Evolutionary conservation across 2,888 invertebrate genomes (phyloP).

Genomic region (Oxyteleia sp.): DNA sequence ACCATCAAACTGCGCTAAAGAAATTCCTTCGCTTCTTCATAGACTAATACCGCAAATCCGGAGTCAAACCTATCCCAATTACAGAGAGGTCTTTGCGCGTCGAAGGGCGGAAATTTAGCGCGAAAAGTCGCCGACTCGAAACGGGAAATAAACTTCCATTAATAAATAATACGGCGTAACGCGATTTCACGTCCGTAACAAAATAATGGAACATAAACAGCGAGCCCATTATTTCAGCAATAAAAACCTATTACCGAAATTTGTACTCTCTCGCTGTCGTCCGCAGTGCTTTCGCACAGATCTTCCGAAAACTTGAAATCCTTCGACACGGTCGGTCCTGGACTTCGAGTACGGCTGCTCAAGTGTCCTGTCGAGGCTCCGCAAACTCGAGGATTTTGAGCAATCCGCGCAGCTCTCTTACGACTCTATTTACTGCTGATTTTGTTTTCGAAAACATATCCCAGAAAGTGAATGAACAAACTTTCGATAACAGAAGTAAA

Average conservation of each 20-base stretch:
- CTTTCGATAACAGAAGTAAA: slow-evolving; percentile 53
- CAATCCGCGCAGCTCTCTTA: slow-evolving; percentile 15
- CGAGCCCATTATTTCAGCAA: slow-evolving; percentile 61
- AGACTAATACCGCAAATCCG: no score
- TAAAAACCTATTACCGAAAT: slow-evolving; percentile 75
- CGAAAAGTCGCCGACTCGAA: no score
- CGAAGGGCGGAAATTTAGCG: no score
- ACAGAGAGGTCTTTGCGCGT: no score
- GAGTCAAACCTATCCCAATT: no score
- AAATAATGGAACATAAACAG: slow-evolving; percentile 66
- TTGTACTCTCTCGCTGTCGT: slow-evolving; percentile 75
- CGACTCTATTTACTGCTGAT: slow-evolving; percentile 55
- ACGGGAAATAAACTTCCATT: slow-evolving; percentile 30
- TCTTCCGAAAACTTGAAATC: slow-evolving; percentile 72
- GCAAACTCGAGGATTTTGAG: slow-evolving; percentile 72
- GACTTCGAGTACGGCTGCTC: slow-evolving; percentile 49
- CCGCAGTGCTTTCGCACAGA: slow-evolving; percentile 61
- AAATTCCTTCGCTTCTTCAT: no score
- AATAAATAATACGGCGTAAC: slow-evolving; percentile 49
- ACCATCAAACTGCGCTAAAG: no score
- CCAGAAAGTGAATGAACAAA: slow-evolving; percentile 44
- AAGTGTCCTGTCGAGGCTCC: slow-evolving; percentile 68
- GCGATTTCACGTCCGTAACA: slow-evolving; percentile 46
- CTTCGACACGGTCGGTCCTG: slow-evolving; percentile 59
- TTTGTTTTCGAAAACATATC: slow-evolving; percentile 68